Conservation (phyloP, 1,140 invertebrate genomes). For the Pygmarrhopalites habei region DNA sequence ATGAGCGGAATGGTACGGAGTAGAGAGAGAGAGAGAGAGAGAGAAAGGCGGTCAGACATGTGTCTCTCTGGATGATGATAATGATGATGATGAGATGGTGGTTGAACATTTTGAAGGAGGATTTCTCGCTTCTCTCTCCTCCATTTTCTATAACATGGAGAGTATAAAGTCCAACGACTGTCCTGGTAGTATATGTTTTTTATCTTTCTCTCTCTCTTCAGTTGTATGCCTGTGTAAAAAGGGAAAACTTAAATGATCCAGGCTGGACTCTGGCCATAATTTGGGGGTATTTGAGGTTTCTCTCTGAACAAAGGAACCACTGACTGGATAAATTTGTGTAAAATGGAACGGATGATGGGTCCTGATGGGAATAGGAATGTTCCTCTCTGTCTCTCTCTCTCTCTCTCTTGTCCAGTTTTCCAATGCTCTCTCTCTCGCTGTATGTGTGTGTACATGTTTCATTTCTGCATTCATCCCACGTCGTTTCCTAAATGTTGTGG, state of each 20-base stretch:
- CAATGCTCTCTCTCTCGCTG: neutral
- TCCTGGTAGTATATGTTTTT: too few species aligned
- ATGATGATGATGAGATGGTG: constrained; percentile 13
- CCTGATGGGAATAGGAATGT: constrained; percentile 10
- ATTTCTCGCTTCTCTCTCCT: neutral
- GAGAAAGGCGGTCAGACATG: constrained; percentile 3
- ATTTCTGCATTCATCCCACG: constrained; percentile 21
- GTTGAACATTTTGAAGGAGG: constrained; percentile 5
- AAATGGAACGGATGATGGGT: constrained; percentile 16
- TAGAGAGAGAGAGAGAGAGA: neutral
- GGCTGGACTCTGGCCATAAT: constrained; percentile 14
- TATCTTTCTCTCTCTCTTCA: too few species aligned
- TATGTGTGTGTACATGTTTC: neutral
- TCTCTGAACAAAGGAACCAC: constrained; percentile 20
- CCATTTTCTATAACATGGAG: too few species aligned
- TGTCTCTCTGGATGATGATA: neutral
- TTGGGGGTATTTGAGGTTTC: constrained; percentile 20
- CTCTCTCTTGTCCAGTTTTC: neutral
- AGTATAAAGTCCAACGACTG: too few species aligned
- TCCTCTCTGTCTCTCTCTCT: constrained; percentile 1
- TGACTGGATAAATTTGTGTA: constrained; percentile 20
- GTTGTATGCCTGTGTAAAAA: neutral
- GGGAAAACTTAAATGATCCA: neutral
- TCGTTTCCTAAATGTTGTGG: constrained; percentile 14
- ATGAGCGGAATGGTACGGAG: neutral